Conservation (phyloP, 2,797 vertebrate species). For the Pipistrellus pygmaeus region DNA sequence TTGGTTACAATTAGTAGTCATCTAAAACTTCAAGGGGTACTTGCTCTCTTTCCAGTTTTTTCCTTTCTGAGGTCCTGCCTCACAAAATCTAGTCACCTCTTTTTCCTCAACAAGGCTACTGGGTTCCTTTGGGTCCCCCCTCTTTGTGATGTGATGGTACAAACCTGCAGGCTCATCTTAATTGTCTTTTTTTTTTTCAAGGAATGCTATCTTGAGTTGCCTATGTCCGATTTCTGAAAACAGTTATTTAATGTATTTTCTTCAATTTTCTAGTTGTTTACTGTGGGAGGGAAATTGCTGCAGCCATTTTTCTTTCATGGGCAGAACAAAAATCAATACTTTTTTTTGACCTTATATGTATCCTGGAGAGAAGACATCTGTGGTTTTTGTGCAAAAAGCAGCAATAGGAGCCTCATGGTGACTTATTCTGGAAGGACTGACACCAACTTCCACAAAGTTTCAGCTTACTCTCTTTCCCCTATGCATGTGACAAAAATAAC, state of each 20-base stretch:
- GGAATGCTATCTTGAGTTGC: background rate
- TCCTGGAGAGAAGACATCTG: background rate
- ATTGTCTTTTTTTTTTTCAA: background rate
- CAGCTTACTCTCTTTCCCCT: background rate
- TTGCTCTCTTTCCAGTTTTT: background rate
- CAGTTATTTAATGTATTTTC: constrained; percentile 5
- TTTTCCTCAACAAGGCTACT: background rate
- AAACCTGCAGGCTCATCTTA: background rate
- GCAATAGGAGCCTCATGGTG: background rate
- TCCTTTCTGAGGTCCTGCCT: background rate
- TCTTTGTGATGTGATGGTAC: background rate
- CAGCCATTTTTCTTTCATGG: constrained; percentile 22
- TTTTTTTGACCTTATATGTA: background rate
- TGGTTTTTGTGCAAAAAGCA: constrained; percentile 5
- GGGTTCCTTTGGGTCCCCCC: background rate
- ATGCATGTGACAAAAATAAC: background rate
- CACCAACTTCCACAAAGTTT: background rate
- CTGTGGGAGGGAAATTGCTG: background rate
- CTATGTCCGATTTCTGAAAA: constrained; percentile 22
- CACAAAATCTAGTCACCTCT: background rate
- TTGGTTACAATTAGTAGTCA: background rate
- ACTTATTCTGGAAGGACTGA: background rate
- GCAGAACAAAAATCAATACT: background rate
- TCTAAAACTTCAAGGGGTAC: background rate
- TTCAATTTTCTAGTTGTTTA: constrained; percentile 47